Evolutionary conservation across 2,113 vertebrate species (phyloP).

Genomic region (Astur gentilis): DNA sequence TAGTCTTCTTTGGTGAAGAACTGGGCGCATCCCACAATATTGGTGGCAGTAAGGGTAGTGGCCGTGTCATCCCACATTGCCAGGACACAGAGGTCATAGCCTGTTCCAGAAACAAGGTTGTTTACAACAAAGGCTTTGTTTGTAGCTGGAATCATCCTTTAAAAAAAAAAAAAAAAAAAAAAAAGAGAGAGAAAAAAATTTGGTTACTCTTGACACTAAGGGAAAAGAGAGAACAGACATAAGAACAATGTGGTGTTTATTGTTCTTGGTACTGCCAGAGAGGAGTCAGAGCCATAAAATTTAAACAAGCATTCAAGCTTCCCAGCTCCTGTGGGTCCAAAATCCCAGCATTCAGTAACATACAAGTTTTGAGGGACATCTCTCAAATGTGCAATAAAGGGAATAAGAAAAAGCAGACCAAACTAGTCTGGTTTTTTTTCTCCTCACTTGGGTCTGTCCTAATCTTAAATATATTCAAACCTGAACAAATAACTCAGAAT

Average conservation of each 20-base stretch:
- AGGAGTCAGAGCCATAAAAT: neutral
- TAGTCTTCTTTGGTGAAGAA: constrained; percentile 93
- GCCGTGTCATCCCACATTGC: constrained; percentile 96
- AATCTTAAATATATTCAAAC: neutral
- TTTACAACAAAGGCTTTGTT: constrained; percentile 93
- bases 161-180: neutral
- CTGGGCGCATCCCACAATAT: constrained; percentile 91
- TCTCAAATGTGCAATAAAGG: neutral
- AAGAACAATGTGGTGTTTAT: neutral
- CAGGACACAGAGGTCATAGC: constrained; percentile 94
- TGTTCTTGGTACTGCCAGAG: neutral
- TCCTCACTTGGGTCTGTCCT: neutral
- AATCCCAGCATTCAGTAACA: neutral
- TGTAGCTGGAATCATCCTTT: constrained; percentile 93
- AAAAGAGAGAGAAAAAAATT: neutral
- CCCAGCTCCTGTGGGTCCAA: neutral
- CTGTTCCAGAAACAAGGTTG: constrained; percentile 92
- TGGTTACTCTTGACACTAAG: neutral
- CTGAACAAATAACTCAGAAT: neutral
- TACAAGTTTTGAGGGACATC: neutral
- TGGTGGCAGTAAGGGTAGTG: constrained; percentile 94
- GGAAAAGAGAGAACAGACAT: neutral
- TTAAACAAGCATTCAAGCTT: neutral
- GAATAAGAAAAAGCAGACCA: neutral
- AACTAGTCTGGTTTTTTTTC: neutral